Base-by-base conservation (phyloP, 1,140 invertebrate species). In the Drosophila obscura region DNA sequence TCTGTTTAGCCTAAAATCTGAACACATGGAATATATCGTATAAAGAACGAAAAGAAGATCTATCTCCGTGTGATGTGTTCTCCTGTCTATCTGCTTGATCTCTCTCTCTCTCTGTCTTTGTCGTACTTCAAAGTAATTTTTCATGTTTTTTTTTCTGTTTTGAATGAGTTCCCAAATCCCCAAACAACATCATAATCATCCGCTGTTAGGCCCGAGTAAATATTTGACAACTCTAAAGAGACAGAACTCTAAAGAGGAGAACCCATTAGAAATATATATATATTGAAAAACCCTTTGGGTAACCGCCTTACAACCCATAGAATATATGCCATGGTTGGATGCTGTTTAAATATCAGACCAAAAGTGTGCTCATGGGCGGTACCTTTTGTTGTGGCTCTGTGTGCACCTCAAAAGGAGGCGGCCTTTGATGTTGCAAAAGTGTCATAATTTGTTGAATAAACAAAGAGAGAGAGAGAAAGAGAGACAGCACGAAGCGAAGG, bases 201-300 rank as follows among this genome's bases (percentile, higher is more conserved):
- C 59, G 56, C 6, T 50, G 52, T 66, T 80, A 43, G 55, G 50
- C 35, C 39, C 46, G 68, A 41, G 73, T 50, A 88, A 85, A 87
- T 85, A 85, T 85, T 82, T 69, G 73, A 68, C 39, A 68, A 59
- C 61, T 72, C 35, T 39, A 43, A 49, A 50, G 44, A 79, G 43
- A 72, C 51, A 60, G 67, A 69, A 50, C 8, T 35, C 31, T 11
- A 35, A 35, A 35, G 31, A 35, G 31, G 11, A 39, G 35, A 39
- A 74, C 85, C 83, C 82, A 85, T 85, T 85, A 88, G 78, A 85
- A 78, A 74, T 60, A 77, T 71, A 60, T 79, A 73, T 80, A 80
- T 39, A 39, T 39, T 39, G 48, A 73, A 80, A 82, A 82, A 78
- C 62, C 77, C 81, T 77, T 87, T 68, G 56, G 9, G 16, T 16